Conservation (phyloP, 2,888 invertebrate species). For the Steinernema scapterisci region DNA sequence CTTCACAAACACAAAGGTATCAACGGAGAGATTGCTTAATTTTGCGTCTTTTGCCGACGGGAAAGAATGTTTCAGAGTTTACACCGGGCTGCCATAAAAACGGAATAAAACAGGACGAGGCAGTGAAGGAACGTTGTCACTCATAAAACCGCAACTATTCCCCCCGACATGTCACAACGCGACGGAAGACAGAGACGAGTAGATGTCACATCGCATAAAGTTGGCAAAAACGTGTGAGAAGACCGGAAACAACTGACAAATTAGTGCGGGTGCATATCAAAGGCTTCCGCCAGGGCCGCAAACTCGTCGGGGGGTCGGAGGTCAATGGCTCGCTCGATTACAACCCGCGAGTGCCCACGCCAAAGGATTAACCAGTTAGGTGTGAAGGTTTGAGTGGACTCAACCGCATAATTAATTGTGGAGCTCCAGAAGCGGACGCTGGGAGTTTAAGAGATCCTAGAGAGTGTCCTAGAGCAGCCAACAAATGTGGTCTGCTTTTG, state of each 20-base stretch:
- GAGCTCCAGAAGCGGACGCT: no score
- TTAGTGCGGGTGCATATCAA: constrained; percentile 29
- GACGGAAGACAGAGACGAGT: not conserved
- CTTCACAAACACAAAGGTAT: no score
- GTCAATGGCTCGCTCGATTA: constrained; percentile 27
- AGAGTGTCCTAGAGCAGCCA: no score
- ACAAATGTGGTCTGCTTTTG: no score
- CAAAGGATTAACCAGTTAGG: constrained; percentile 10
- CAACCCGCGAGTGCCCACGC: not conserved
- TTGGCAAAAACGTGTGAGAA: constrained; percentile 27
- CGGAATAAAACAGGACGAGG: constrained; percentile 1
- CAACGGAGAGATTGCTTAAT: no score
- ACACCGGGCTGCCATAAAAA: constrained; percentile 12
- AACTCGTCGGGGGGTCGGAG: constrained; percentile 32
- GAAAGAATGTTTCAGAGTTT: not conserved
- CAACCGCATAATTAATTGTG: no score
- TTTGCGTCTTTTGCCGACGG: not conserved
- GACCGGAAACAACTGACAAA: constrained; percentile 31
- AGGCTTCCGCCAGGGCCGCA: constrained; percentile 26
- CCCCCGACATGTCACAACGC: not conserved
- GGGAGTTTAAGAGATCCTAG: no score
- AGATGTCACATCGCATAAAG: constrained; percentile 17
- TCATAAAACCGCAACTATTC: not conserved
- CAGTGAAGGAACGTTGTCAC: no score
- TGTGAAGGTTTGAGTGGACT: not conserved